Evolutionary conservation across 2,113 vertebrate species (phyloP).

Genomic region (Leiothrix lutea): DNA sequence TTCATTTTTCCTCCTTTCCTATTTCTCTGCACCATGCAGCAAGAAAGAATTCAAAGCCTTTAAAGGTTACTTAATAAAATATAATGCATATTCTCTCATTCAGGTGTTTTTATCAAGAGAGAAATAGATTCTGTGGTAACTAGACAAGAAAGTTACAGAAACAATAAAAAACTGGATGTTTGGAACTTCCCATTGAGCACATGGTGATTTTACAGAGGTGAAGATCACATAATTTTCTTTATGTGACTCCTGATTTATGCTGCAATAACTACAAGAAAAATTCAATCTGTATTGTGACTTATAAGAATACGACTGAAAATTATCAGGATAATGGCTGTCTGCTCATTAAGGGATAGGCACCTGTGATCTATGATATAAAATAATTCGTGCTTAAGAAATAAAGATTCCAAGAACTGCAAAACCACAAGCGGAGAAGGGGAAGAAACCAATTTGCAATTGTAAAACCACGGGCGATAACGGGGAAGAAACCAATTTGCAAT

Average conservation of each 20-base stretch:
- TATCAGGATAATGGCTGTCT: background rate
- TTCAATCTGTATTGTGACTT: background rate
- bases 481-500: too few relatives aligned
- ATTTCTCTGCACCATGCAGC: background rate
- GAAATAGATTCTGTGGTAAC: background rate
- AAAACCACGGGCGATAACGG: too few relatives aligned
- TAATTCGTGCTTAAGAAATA: too few relatives aligned
- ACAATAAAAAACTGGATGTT: background rate
- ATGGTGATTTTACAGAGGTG: background rate
- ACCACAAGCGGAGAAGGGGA: too few relatives aligned
- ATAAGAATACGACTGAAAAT: background rate
- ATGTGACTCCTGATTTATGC: background rate
- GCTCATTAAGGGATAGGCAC: background rate
- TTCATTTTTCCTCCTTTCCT: background rate
- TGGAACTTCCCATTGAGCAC: background rate
- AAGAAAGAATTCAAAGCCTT: background rate
- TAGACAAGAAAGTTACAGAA: background rate
- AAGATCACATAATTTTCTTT: background rate
- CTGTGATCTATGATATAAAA: too few relatives aligned
- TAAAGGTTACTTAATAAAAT: background rate
- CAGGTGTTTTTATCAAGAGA: background rate
- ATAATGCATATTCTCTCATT: background rate
- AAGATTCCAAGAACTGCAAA: too few relatives aligned
- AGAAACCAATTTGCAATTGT: too few relatives aligned
- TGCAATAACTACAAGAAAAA: background rate